phyloP scores from a whole-genome alignment of 2,888 invertebrate species.

The Ephialtes manifestator region DNA sequence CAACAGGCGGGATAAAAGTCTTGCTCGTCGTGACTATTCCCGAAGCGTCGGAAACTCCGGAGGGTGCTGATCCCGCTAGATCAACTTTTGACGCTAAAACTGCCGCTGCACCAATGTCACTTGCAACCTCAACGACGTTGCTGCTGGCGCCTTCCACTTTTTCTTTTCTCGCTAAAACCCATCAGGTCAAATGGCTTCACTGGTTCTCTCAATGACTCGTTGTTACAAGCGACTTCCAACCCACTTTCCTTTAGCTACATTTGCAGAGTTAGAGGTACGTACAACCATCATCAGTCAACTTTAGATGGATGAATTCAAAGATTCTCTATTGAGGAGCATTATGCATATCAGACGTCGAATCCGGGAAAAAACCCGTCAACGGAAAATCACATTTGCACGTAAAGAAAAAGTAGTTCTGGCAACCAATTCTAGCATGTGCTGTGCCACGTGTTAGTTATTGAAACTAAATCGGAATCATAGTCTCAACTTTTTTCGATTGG shows the following conservation, averaged over 20 bases:
- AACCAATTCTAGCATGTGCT: too few species aligned
- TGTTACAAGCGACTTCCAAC: background rate
- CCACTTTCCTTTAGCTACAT: background rate
- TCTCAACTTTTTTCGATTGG: too few species aligned
- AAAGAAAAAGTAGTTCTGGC: too few species aligned
- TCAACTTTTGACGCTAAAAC: conserved; percentile 50
- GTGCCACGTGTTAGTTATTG: too few species aligned
- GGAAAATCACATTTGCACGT: too few species aligned
- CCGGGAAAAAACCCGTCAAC: too few species aligned
- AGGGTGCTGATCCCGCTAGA: conserved; percentile 63
- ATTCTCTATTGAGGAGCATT: too few species aligned
- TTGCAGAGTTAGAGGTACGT: background rate
- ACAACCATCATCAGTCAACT: background rate
- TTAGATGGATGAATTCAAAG: too few species aligned
- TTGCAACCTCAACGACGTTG: conserved; percentile 10
- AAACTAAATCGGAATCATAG: too few species aligned
- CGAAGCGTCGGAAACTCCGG: conserved; percentile 46
- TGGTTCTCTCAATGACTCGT: too few species aligned
- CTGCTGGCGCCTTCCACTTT: conserved; percentile 1
- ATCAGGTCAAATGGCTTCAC: conserved; percentile 17
- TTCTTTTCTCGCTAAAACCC: conserved; percentile 48
- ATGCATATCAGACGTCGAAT: too few species aligned
- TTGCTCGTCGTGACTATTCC: conserved; percentile 47
- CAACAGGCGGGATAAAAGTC: conserved; percentile 33
- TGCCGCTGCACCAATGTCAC: conserved; percentile 41